These are phyloP conservation scores for Chelonoidis abingdonii DNA, from an alignment of 2,113 vertebrate species.

Conservation along the genomic window DNA sequence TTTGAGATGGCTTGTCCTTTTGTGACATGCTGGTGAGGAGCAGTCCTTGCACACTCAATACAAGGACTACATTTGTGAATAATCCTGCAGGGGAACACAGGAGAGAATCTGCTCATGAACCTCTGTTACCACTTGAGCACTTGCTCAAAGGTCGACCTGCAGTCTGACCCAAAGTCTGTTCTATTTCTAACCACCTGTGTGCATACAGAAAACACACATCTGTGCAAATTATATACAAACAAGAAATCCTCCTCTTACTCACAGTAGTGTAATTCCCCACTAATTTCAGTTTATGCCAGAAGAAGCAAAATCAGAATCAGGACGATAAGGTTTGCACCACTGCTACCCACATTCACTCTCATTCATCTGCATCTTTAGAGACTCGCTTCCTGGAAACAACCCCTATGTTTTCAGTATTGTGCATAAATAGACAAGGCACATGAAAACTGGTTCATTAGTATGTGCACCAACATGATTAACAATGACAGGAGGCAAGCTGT, in stretches of 20 bases:
- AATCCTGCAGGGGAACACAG: not conserved
- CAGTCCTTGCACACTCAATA: not conserved
- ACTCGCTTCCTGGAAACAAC: not conserved
- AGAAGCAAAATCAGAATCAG: not conserved
- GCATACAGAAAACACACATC: too few species aligned
- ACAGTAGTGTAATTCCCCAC: not conserved
- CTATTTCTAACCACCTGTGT: too few species aligned
- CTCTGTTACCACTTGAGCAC: not conserved
- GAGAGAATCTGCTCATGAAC: not conserved
- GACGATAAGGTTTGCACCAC: not conserved
- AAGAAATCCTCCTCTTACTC: not conserved
- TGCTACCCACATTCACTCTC: not conserved
- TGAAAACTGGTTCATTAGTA: not conserved
- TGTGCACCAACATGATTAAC: not conserved
- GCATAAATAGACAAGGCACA: not conserved
- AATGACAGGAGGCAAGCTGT: not conserved
- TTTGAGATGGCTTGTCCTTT: not conserved
- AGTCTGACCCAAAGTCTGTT: not conserved
- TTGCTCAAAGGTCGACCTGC: not conserved
- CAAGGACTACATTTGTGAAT: too few species aligned
- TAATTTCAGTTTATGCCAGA: not conserved
- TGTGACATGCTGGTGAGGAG: not conserved
- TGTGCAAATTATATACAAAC: not conserved
- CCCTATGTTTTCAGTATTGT: not conserved
- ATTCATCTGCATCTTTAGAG: not conserved